Evolutionary conservation across 30 jellyfish, hydroid and myxozoan genomes (phyloP).

Genomic region (Pseudorhiza aurosa): DNA sequence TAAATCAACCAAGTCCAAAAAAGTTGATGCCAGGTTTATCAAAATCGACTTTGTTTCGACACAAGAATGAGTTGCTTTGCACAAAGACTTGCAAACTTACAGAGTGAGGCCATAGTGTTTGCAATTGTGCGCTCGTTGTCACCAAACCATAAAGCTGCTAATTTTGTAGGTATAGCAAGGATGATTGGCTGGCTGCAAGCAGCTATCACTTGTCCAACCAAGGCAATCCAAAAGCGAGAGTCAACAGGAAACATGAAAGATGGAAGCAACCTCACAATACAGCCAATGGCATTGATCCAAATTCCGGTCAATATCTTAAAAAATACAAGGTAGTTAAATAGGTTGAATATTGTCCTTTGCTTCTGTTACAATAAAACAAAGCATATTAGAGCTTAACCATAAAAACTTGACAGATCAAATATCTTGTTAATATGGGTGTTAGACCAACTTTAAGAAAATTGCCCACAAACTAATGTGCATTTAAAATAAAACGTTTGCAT

Average conservation of each 20-base stretch:
- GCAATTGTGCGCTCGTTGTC: conserved; percentile 96
- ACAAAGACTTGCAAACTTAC: conserved; percentile 52
- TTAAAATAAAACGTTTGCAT: no score
- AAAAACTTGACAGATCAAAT: no score
- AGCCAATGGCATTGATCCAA: conserved; percentile 84
- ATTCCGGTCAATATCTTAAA: conserved; percentile 80
- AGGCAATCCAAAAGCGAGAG: conserved; percentile 62
- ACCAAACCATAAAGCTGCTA: conserved; percentile 98
- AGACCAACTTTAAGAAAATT: no score
- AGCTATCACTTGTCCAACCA: conserved; percentile 84
- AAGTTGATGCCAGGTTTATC: neutral
- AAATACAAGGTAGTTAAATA: no score
- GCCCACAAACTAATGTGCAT: no score
- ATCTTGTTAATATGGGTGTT: no score
- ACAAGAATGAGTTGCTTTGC: no score
- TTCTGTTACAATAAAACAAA: no score
- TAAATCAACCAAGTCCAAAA: no score
- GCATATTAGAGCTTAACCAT: no score
- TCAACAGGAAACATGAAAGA: conserved; percentile 11
- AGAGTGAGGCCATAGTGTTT: conserved; percentile 85
- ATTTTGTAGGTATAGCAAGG: conserved; percentile 93
- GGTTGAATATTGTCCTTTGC: no score
- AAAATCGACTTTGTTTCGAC: neutral
- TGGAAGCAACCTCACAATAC: conserved; percentile 69
- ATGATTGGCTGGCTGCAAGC: conserved; percentile 88